Base-by-base conservation (phyloP, 2,113 vertebrate genomes). In the Hiodon alosoides region DNA sequence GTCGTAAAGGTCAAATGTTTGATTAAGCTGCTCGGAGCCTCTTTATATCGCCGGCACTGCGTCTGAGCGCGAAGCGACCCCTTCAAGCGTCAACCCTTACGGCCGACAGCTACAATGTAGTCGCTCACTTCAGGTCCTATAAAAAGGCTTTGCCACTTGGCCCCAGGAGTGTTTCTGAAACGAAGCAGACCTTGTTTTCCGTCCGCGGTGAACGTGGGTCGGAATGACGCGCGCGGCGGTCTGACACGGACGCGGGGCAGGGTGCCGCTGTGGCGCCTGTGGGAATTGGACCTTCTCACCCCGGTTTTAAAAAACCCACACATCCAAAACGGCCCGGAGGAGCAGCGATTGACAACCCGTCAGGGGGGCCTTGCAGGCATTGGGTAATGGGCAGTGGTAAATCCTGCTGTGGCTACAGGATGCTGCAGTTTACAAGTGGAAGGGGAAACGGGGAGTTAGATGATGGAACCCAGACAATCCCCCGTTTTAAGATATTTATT, bases 401-500 rank as follows among this genome's bases (percentile, higher is more conserved):
- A 59, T 59, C 58, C 14, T 59, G 58, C 58, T 59, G 4, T 14
- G 58, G 58, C 4, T 59, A 59, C 58, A 59, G 58, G 14, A 59
- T 9, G 58, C 9, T 59, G 9, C 14, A 14, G 58, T 59, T 59
- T 59, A 46, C 17, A 65, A 17, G 0, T 10, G 17, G 31, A 9
- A 61, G 62, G 76, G 4, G 55, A 31, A 79, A 60, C 71, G 48
- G 3, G 69, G 47, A 31, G 65, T 47, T 54, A 52, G 14, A 47
- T 46, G 9, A 57, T 16, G 48, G 17, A 57, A 77, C 71, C 79
- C 69, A 65, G 48, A 31, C 71, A n/a, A 47, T 79, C 54, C 75
- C 58, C 66, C 13, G 66, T 55, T 80, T 77, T 73, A 31, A 3
- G 66, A 75, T 75, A 67, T 86, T 86, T 84, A 86, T 86, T 86